Evolutionary conservation across 2,888 invertebrate species (phyloP).

Genomic region (Spisula subtruncata): DNA sequence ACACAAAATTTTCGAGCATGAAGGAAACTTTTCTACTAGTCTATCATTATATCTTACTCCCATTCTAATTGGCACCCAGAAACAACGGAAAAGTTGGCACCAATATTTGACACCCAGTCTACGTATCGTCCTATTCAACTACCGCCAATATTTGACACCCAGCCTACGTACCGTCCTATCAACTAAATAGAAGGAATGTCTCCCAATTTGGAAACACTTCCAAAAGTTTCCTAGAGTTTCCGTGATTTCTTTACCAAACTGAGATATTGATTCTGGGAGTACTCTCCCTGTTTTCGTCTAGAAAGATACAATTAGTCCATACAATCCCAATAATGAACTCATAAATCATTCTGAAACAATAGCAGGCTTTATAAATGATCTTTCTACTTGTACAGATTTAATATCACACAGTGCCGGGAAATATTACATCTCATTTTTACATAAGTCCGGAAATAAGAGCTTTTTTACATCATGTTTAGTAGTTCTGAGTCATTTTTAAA

Average conservation of each 20-base stretch:
- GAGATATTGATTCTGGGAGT: not conserved
- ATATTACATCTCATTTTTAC: not conserved
- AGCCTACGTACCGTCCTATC: not conserved
- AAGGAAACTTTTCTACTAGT: no score
- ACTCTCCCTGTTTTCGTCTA: not conserved
- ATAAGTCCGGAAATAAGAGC: not conserved
- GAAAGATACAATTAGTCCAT: conserved; percentile 24
- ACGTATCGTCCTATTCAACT: not conserved
- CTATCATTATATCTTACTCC: no score
- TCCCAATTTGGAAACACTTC: no score
- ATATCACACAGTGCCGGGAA: conserved; percentile 2
- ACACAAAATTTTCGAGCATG: no score
- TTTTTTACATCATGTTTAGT: no score
- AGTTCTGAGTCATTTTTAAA: no score
- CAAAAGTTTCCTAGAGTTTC: not conserved
- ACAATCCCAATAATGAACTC: conserved; percentile 22
- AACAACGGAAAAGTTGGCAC: not conserved
- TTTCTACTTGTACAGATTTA: not conserved
- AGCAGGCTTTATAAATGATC: conserved; percentile 10
- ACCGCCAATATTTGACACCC: not conserved
- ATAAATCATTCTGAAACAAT: conserved; percentile 39
- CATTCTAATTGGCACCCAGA: not conserved
- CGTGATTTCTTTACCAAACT: conserved; percentile 12
- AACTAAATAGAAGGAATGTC: not conserved
- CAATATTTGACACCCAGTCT: not conserved